Evolutionary conservation across 2,888 invertebrate genomes (phyloP).

Genomic region (Ernsta delagoae): DNA sequence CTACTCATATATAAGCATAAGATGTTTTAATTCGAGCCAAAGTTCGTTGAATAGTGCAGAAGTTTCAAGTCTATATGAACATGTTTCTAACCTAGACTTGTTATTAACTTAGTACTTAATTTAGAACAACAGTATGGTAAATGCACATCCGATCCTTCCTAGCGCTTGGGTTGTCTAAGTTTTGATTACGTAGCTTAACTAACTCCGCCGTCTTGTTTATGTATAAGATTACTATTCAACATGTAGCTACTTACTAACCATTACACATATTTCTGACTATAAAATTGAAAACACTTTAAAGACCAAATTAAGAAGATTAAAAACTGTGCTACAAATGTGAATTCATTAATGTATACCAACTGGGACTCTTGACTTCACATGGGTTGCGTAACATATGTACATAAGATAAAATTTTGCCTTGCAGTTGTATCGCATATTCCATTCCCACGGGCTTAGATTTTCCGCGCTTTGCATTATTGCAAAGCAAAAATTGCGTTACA

Average conservation of each 20-base stretch:
- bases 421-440: too few species aligned
- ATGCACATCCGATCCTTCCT: constrained; percentile 2
- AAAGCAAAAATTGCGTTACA: too few species aligned
- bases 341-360: too few species aligned
- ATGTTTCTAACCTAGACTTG: neutral
- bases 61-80: constrained; percentile 1
- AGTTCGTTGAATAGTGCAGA: neutral
- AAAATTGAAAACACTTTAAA: neutral
- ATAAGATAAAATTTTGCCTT: neutral
- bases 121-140: constrained; percentile 8
- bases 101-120: constrained; percentile 2
- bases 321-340: too few species aligned
- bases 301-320: too few species aligned
- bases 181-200: neutral
- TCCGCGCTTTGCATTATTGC: too few species aligned
- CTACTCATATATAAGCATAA: neutral
- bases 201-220: neutral
- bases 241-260: neutral
- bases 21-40: neutral
- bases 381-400: neutral
- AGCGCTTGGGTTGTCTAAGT: neutral
- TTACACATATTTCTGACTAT: too few species aligned
- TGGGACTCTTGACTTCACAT: neutral
- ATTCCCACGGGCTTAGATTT: too few species aligned
- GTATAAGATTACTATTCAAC: neutral